Conservation (phyloP, 2,113 vertebrate species). For the Limanda limanda region DNA sequence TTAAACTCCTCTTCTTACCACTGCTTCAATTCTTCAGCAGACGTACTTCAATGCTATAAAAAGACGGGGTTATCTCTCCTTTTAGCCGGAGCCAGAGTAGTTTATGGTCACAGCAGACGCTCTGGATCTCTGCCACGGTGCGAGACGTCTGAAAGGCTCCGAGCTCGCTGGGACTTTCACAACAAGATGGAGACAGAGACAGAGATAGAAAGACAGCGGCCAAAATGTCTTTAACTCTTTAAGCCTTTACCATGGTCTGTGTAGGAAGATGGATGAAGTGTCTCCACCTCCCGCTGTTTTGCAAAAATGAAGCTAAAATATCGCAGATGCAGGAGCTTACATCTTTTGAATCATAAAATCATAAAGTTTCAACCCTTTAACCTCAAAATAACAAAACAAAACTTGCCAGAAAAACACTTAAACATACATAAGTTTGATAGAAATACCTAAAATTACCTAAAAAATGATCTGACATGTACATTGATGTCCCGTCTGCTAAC, state of each 20-base stretch:
- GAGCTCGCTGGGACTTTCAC: slow-evolving; percentile 27
- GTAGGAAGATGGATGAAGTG: no score
- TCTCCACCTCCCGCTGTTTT: no score
- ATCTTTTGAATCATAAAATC: no score
- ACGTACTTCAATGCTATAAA: slow-evolving; percentile 50
- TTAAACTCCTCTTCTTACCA: slow-evolving; percentile 14
- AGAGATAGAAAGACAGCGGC: slow-evolving; percentile 21
- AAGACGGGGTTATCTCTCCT: slow-evolving; percentile 61
- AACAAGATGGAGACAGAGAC: slow-evolving; percentile 10
- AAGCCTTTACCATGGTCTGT: neutral
- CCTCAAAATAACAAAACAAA: no score
- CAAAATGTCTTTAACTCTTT: slow-evolving; percentile 32
- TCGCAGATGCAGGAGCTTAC: no score
- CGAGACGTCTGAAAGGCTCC: slow-evolving; percentile 47
- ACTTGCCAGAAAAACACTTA: no score
- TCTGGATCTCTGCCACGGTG: slow-evolving; percentile 66
- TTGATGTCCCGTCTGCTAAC: no score
- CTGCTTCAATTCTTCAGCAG: slow-evolving; percentile 28
- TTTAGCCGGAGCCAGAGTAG: slow-evolving; percentile 33
- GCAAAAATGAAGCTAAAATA: no score
- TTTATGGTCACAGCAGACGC: slow-evolving; percentile 49
- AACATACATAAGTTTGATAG: no score
- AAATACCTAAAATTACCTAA: no score
- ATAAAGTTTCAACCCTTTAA: no score
- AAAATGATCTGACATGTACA: no score